These are phyloP conservation scores for Labeo calbasu DNA, from an alignment of 2,797 vertebrate species.

Conservation along the genomic window DNA sequence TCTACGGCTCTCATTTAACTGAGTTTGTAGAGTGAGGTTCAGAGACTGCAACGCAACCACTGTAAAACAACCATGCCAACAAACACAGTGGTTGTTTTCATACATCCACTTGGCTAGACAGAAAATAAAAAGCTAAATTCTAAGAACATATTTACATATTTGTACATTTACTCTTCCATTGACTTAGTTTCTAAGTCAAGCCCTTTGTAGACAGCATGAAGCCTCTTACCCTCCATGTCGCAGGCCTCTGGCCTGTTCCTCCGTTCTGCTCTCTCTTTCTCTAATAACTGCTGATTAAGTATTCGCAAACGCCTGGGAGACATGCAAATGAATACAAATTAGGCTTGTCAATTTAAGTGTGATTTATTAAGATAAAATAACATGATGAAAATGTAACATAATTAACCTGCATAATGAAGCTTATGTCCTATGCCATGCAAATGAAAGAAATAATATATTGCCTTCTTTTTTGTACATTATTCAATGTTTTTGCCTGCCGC, in stretches of 20 bases:
- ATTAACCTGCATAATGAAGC: not conserved
- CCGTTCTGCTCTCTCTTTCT: conserved; percentile 76
- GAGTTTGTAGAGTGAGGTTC: conserved; percentile 79
- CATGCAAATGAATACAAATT: conserved; percentile 21
- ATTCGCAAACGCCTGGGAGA: conserved; percentile 79
- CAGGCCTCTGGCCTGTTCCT: conserved; percentile 65
- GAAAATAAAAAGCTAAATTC: not conserved
- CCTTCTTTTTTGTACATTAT: not conserved
- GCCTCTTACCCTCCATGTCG: conserved; percentile 80
- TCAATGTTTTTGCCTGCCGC: not conserved
- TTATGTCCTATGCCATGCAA: not conserved
- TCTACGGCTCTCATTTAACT: conserved; percentile 77
- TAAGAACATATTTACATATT: not conserved
- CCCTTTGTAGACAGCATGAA: not conserved
- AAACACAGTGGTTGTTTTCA: not conserved
- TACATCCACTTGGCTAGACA: not conserved
- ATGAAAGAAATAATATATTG: not conserved
- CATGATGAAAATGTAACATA: not conserved
- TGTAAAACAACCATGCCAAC: conserved; percentile 54
- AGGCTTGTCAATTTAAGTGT: not conserved
- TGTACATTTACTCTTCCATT: not conserved
- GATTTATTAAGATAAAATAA: not conserved
- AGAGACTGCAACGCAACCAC: conserved; percentile 80
- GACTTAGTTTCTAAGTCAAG: not conserved
- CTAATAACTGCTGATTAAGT: conserved; percentile 83